Conservation (phyloP, 37 sponge, comb jelly and placozoan species). For the Geodia barretti region DNA sequence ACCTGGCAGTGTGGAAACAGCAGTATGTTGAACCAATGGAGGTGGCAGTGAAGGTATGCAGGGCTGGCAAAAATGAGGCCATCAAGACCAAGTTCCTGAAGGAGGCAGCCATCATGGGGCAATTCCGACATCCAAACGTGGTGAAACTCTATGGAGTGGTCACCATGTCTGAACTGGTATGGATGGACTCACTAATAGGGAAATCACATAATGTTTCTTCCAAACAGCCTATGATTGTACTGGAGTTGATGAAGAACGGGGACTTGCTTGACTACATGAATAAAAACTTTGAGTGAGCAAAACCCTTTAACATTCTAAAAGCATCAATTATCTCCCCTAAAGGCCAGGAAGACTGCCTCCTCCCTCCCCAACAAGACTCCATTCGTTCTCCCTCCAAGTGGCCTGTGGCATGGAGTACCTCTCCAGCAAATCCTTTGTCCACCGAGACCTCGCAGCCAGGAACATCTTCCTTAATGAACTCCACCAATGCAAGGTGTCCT, state of each 20-base stretch:
- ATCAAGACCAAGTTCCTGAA: slow-evolving; percentile 61
- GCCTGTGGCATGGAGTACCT: neutral
- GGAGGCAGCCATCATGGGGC: slow-evolving; percentile 80
- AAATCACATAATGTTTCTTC: neutral
- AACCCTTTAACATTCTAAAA: no score
- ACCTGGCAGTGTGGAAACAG: slow-evolving; percentile 30
- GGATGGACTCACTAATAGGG: no score
- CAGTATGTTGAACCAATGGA: neutral
- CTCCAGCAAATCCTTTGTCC: neutral
- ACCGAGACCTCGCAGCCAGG: neutral
- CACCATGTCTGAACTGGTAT: slow-evolving; percentile 59
- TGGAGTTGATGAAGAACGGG: slow-evolving; percentile 69
- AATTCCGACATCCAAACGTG: slow-evolving; percentile 77
- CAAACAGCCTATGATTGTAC: slow-evolving; percentile 68
- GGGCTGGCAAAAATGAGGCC: neutral
- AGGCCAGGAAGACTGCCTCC: neutral
- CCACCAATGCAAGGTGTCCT: neutral
- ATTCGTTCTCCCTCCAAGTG: neutral
- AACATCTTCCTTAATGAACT: neutral
- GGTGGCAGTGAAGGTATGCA: slow-evolving; percentile 65
- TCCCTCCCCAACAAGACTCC: neutral
- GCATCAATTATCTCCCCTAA: no score
- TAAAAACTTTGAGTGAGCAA: slow-evolving; percentile 26
- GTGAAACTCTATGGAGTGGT: slow-evolving; percentile 68
- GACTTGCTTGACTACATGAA: slow-evolving; percentile 52